Evolutionary conservation across 2,797 vertebrate species (phyloP), one percentile per base, ranked within the genome.

Genomic region (Borostomias antarcticus): DNA sequence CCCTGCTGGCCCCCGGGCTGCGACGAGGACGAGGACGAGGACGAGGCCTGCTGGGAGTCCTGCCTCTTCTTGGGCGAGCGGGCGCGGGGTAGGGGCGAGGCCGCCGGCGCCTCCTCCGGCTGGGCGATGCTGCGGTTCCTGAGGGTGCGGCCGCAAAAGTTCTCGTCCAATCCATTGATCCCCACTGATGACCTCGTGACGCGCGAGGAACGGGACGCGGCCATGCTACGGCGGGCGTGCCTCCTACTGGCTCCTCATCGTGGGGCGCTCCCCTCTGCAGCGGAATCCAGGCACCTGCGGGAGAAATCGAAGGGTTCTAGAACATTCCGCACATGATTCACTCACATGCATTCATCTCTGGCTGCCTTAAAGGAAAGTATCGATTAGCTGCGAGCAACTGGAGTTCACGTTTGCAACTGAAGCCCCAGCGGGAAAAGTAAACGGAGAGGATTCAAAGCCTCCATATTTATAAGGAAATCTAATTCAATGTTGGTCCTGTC

Each of bases 161-260:
- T 98, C 91, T 99, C 98, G 87, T 99, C 98, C 94, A 99, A 94
- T 95, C 97, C 97, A 94, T 99, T 99, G 90, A 97, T 95, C 87
- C 96, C 98, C 89, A 98, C 98, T 92, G 97, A 98, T 94, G 98
- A 99, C 95, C 98, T 97, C 95, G 98, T 99, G 92, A 99, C 96
- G 75, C 98, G 98, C 88, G 97, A 97, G 90, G 97, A 98, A 92
- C 97, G 96, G 92, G 96, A 96, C 93, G 97, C 93, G 96, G 97
- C 98, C 98, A 99, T 99, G 92, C 95, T 98, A 96, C 88, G 96
- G 96, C 93, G 88, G 93, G 89, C 92, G 94, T n/a, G n/a, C n/a
- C n/a, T n/a, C 94, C 96, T 98, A 98, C 89, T 91, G 93, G 91
- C 92, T 86, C 90, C 87, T 95, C 96, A 96, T 97, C 88, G 83